Conservation (phyloP, 1,140 invertebrate species). For the Liolophura sinensis region DNA sequence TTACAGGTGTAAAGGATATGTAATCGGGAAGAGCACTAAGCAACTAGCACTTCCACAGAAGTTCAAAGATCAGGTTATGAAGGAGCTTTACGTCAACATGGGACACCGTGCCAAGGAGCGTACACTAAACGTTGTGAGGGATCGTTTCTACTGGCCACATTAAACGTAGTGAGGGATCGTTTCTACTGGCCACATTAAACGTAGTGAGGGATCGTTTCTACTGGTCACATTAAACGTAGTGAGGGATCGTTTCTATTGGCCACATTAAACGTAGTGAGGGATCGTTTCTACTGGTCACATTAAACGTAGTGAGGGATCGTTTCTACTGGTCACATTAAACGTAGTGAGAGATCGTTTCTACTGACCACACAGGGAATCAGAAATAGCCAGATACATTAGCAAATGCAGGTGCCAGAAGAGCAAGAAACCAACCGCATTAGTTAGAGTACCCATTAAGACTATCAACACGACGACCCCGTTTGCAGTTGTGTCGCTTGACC, state of each 20-base stretch:
- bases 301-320: too few relatives aligned
- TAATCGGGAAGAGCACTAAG: neutral
- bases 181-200: neutral
- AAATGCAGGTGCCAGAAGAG: conserved; percentile 12
- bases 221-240: conserved; percentile 2
- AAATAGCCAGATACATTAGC: conserved; percentile 15
- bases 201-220: neutral
- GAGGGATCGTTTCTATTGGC: conserved; percentile 23
- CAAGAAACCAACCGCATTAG: neutral
- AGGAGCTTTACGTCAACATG: conserved; percentile 15
- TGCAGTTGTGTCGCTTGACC: conserved; percentile 21
- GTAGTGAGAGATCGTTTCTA: conserved; percentile 16
- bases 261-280: conserved; percentile 16
- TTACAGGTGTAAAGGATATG: too few relatives aligned
- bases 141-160: too few relatives aligned
- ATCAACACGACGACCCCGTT: conserved; percentile 17
- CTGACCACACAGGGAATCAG: conserved; percentile 17
- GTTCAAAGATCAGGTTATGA: neutral
- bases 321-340: too few relatives aligned
- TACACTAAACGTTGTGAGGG: conserved; percentile 12
- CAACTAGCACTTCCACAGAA: conserved; percentile 21
- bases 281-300: conserved; percentile 4
- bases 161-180: too few relatives aligned
- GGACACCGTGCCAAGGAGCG: conserved; percentile 12
- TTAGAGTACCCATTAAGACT: conserved; percentile 10